Evolutionary conservation across 2,113 vertebrate genomes (phyloP).

Genomic region (Progne subis): DNA sequence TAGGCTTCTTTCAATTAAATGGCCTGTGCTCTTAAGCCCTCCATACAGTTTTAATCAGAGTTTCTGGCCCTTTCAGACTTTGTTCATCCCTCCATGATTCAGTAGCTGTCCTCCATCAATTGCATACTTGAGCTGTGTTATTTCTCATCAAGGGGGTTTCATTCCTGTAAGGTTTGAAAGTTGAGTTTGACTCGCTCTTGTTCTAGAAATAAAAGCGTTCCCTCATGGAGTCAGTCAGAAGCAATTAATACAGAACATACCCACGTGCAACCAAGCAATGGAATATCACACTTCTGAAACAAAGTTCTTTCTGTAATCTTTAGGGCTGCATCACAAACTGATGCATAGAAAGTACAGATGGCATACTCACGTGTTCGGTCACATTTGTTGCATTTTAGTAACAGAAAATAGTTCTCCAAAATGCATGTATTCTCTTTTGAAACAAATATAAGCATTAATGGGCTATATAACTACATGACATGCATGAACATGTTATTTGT

Average conservation of each 20-base stretch:
- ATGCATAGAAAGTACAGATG: not conserved
- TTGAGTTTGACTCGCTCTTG: not conserved
- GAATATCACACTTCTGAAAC: not conserved
- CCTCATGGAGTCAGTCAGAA: not conserved
- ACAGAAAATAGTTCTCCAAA: not conserved
- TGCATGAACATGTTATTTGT: not conserved
- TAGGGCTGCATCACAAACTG: not conserved
- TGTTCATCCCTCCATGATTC: not conserved
- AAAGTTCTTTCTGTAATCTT: not conserved
- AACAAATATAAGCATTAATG: constrained; percentile 27
- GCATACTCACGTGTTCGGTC: not conserved
- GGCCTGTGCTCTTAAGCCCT: not conserved
- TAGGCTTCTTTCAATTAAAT: not conserved
- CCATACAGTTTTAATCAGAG: not conserved
- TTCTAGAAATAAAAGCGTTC: not conserved
- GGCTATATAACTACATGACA: constrained; percentile 47
- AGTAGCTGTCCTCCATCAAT: not conserved
- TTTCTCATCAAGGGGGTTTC: not conserved
- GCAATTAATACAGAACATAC: not conserved
- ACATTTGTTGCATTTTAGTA: not conserved
- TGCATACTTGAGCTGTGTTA: not conserved
- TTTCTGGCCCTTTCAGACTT: not conserved
- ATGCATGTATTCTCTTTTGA: constrained; percentile 13
- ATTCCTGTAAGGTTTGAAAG: not conserved
- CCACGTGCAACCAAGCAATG: not conserved